phyloP scores from a whole-genome alignment of 2,113 vertebrate genomes.

The Aptenodytes forsteri region DNA sequence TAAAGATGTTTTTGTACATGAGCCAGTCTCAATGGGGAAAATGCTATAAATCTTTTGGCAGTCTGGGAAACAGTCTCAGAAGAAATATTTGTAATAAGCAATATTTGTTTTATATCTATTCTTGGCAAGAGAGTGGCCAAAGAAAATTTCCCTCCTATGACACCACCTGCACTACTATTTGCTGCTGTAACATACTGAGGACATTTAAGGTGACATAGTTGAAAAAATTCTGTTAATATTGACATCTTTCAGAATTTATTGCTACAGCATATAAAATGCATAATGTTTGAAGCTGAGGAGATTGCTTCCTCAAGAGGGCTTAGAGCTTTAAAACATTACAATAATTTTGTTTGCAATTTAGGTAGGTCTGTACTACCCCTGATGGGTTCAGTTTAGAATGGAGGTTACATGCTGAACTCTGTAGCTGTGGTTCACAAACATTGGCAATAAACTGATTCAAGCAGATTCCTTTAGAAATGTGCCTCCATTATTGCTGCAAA shows the following conservation, averaged over 20 bases:
- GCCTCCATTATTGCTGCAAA: not conserved
- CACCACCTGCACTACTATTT: not conserved
- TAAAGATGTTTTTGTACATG: not conserved
- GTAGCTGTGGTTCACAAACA: not conserved
- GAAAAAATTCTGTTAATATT: not conserved
- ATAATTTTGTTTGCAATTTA: not conserved
- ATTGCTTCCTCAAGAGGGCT: not conserved
- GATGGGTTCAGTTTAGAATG: not conserved
- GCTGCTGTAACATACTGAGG: not conserved
- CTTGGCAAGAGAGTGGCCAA: not conserved
- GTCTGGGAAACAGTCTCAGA: not conserved
- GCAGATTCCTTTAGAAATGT: not conserved
- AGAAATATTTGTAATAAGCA: conserved; percentile 29
- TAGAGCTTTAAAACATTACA: not conserved
- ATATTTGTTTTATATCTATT: conserved; percentile 39
- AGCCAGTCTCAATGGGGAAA: not conserved
- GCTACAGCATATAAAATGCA: not conserved
- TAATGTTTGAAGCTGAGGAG: not conserved
- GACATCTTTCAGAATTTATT: not conserved
- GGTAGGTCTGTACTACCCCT: not conserved
- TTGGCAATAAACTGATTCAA: not conserved
- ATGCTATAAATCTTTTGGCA: conserved; percentile 2
- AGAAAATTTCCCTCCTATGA: not conserved
- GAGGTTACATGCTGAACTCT: not conserved
- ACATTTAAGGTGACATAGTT: not conserved